A percentile compares a stretch with the other conserved stretches of the same genome.
phyloP scores from a whole-genome alignment of 2,113 vertebrate genomes.

The Coracopsis vasa region DNA sequence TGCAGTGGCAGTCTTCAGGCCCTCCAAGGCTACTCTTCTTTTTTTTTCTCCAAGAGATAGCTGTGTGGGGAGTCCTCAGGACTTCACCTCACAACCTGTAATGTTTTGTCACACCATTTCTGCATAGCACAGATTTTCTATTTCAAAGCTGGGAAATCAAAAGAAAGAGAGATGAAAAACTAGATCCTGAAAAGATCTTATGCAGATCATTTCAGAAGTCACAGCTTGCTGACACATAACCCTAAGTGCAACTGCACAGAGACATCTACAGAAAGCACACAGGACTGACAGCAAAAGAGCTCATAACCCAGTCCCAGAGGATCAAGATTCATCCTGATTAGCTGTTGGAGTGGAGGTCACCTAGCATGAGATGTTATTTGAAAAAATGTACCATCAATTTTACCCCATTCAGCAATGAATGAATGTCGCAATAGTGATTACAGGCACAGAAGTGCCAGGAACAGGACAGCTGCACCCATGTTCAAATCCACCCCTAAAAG shows the following conservation, averaged over 20 bases:
- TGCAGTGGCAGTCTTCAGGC: not conserved
- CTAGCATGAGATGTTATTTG: not conserved
- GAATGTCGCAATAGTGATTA: not conserved
- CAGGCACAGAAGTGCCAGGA: not conserved
- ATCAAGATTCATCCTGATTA: not conserved
- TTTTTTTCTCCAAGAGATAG: not conserved
- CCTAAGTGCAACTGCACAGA: not conserved
- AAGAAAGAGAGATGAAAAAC: not conserved
- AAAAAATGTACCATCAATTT: not conserved
- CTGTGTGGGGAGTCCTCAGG: rapidly evolving
- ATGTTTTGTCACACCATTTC: not conserved
- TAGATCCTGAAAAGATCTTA: not conserved
- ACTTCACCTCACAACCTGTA: not conserved
- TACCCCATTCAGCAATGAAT: not conserved
- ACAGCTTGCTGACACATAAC: not conserved
- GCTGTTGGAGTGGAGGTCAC: not conserved
- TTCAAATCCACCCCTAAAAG: not conserved
- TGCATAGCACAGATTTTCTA: not conserved
- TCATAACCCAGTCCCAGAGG: not conserved
- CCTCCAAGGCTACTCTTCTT: not conserved
- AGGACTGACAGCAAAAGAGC: not conserved
- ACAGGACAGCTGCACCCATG: not conserved
- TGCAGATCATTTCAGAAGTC: not conserved
- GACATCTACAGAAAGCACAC: not conserved
- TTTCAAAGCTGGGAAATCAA: not conserved